phyloP scores from a whole-genome alignment of 2,888 invertebrate genomes.

The Chironomus riparius region DNA sequence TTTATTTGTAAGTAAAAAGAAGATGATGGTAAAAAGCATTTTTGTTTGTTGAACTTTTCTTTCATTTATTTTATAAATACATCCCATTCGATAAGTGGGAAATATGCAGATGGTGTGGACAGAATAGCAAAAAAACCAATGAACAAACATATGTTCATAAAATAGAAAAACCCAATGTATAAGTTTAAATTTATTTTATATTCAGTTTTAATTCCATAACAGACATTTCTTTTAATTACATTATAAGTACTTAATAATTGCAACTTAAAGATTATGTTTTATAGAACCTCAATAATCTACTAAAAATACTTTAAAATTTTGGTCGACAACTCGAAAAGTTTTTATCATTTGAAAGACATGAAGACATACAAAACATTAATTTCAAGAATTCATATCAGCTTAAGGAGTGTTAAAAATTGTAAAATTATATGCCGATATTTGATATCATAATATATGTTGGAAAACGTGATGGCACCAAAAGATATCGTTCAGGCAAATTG shows the following conservation, averaged over 20 bases:
- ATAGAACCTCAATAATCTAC: too few relatives aligned
- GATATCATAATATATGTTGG: neutral
- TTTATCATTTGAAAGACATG: too few relatives aligned
- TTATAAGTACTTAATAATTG: too few relatives aligned
- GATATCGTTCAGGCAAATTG: constrained; percentile 1
- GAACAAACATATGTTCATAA: too few relatives aligned
- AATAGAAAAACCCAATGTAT: too few relatives aligned
- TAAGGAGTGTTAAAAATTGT: neutral
- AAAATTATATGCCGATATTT: neutral
- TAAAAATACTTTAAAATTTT: too few relatives aligned
- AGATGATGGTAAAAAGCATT: neutral
- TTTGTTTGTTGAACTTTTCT: neutral
- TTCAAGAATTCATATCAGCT: neutral
- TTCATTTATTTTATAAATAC: neutral
- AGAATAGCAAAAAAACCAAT: too few relatives aligned
- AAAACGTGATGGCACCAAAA: neutral
- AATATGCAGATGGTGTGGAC: neutral
- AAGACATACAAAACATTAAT: neutral
- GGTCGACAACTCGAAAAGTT: too few relatives aligned
- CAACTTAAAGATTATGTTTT: too few relatives aligned
- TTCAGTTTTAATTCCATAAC: neutral
- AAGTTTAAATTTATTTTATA: neutral
- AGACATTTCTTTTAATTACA: neutral
- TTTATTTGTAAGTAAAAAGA: neutral
- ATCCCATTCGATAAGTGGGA: neutral